Percentiles rank a stretch among this genome's conserved stretches.
Evolutionary conservation across 2,113 vertebrate genomes (phyloP).

Genomic region (Dasyornis broadbenti): DNA sequence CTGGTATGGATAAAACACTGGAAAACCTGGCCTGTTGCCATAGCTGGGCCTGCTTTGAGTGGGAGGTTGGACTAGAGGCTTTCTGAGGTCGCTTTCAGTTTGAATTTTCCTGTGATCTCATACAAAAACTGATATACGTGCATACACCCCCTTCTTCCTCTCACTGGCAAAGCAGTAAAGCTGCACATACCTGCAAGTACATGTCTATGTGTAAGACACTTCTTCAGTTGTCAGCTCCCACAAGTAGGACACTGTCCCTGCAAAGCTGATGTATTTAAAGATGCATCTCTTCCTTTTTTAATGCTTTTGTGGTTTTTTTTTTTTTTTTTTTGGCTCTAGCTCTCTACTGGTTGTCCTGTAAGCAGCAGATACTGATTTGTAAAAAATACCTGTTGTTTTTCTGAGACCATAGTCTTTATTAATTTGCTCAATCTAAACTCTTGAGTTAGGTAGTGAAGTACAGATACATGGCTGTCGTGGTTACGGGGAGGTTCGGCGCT

Average conservation of each 20-base stretch:
- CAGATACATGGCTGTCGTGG: not conserved
- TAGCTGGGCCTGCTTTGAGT: not conserved
- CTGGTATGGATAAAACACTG: not conserved
- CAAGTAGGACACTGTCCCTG: not conserved
- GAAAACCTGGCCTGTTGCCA: not conserved
- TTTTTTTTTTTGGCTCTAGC: not conserved
- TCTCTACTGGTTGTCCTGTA: not conserved
- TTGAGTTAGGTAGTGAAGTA: not conserved
- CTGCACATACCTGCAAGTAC: not conserved
- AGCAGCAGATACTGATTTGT: not conserved
- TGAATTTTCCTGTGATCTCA: not conserved
- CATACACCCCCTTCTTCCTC: fast-evolving
- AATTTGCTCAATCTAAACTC: not conserved
- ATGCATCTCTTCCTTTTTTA: not conserved
- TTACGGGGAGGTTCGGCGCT: no score
- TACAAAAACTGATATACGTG: not conserved
- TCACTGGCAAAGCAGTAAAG: not conserved
- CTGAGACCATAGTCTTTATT: not conserved
- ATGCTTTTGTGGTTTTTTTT: not conserved
- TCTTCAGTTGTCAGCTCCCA: not conserved
- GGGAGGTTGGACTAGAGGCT: not conserved
- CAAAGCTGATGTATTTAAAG: not conserved
- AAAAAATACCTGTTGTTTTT: not conserved
- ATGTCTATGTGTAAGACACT: not conserved
- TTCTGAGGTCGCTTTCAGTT: not conserved